Base-by-base conservation (phyloP, 2,113 vertebrate genomes). In the Plestiodon gilberti region DNA sequence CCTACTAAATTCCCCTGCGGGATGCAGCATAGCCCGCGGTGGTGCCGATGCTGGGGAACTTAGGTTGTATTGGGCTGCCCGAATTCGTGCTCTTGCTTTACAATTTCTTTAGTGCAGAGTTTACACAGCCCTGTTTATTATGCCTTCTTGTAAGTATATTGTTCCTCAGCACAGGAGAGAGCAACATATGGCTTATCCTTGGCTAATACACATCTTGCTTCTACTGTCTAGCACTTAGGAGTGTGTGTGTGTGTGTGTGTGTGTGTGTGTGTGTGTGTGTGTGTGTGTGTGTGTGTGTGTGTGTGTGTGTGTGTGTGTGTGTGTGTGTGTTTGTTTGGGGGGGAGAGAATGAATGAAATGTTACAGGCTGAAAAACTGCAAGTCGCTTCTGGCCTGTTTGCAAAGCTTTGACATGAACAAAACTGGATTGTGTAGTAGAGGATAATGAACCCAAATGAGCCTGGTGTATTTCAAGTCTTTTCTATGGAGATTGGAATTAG, bases 401-500 rank as follows among this genome's bases (percentile, higher is more conserved):
- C 77, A 57, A 88, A 84, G 84, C 89, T 88, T 69, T 89, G 89
- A 83, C n/a, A 0, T 87, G 89, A 92, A 61, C 91, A 92, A 93
- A 87, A 78, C 10, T 90, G 87, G 89, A 88, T 91, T 91, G 87
- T 89, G 91, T 92, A 90, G 91, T 92, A 90, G 55, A 89, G 28
- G 8, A n/a, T 43, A 48, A 13, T 57, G 55, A 82, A 82, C 30
- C 48, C 65, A 77, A 88, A 78, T 77, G 89, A 89, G 92, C 88
- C 89, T 92, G 91, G 89, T 87, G 91, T 86, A 81, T 89, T 89
- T 83, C 84, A 86, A 88, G 90, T 65, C 87, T 89, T 92, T 88
- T 88, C 91, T 95, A 1, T 88, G 89, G 82, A 78, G 79, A 86
- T 90, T 90, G 84, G 76, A 89, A 93, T 91, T 90, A 93, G 86